Percentiles rank a stretch among this genome's conserved stretches.
Evolutionary conservation across 2,888 invertebrate species (phyloP).

Genomic region (Chirona hameri): DNA sequence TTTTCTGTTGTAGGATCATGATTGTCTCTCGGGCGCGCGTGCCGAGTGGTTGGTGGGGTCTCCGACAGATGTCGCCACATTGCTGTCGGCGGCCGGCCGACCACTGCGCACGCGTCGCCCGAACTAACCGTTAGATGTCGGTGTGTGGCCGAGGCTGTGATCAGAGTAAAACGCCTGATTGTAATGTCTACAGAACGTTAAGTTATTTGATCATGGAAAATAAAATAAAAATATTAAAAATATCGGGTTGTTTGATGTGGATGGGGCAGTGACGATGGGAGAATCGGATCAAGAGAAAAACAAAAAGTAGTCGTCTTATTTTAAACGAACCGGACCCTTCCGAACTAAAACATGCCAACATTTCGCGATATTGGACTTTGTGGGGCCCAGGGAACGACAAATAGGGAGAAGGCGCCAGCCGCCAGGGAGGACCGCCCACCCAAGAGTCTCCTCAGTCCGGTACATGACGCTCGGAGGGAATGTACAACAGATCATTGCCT

Average conservation of each 20-base stretch:
- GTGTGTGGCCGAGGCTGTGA: conserved; percentile 29
- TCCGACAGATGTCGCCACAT: background rate
- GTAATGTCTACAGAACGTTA: conserved; percentile 30
- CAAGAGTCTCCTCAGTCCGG: too few relatives aligned
- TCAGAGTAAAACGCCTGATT: conserved; percentile 28
- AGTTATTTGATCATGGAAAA: conserved; percentile 29
- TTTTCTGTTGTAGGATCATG: conserved; percentile 27
- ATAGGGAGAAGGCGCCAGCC: too few relatives aligned
- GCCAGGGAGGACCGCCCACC: too few relatives aligned
- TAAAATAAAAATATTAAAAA: conserved; percentile 28
- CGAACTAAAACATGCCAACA: too few relatives aligned
- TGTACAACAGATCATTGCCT: too few relatives aligned
- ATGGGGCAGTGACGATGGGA: background rate
- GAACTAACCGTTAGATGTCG: conserved; percentile 27
- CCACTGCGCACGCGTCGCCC: background rate
- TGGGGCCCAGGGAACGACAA: too few relatives aligned
- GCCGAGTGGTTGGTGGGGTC: background rate
- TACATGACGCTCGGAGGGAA: too few relatives aligned
- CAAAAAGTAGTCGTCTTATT: too few relatives aligned
- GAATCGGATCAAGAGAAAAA: too few relatives aligned
- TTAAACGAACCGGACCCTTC: too few relatives aligned
- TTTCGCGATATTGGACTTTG: too few relatives aligned
- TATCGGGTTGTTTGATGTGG: background rate
- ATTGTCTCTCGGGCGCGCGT: background rate
- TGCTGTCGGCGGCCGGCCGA: background rate